These are phyloP conservation scores for Drosophila oshimai DNA, from an alignment of 1,140 invertebrate genomes.

Conservation along the genomic window DNA sequence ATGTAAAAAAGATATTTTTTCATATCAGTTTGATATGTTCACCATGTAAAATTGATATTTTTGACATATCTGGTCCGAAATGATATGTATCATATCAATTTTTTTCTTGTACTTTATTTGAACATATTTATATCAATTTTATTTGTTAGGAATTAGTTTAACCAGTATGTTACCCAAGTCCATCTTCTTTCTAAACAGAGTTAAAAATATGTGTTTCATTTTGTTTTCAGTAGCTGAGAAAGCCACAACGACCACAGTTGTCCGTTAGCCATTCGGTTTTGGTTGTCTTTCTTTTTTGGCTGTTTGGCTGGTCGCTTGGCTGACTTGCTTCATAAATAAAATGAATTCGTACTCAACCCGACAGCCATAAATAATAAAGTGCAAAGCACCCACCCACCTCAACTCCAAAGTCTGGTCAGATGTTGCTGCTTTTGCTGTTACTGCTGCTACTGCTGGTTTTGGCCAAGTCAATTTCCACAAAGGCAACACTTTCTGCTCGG, in stretches of 20 bases:
- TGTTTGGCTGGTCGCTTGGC: conserved; percentile 66
- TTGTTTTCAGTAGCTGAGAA: conserved; percentile 27
- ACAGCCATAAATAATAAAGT: conserved; percentile 79
- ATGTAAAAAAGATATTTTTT: too few relatives aligned
- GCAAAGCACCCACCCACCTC: conserved; percentile 48
- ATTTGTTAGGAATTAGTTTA: too few relatives aligned
- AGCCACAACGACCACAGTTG: conserved; percentile 40
- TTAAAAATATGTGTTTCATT: not conserved
- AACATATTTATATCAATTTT: too few relatives aligned
- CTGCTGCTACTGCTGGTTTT: conserved; percentile 13
- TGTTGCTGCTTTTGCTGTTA: conserved; percentile 15
- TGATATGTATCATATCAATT: too few relatives aligned
- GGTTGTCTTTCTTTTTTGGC: conserved; percentile 43
- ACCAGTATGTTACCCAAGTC: too few relatives aligned
- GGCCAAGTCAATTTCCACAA: conserved; percentile 68
- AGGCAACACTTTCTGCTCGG: conserved; percentile 71
- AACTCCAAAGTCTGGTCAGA: conserved; percentile 37
- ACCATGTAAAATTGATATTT: too few relatives aligned
- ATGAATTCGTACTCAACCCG: conserved; percentile 75
- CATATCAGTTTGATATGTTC: too few relatives aligned
- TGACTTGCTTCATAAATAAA: conserved; percentile 76
- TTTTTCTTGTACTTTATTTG: too few relatives aligned
- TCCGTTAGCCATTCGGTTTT: conserved; percentile 45
- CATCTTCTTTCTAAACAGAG: not conserved
- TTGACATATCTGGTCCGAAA: too few relatives aligned